phyloP scores from a whole-genome alignment of 2,888 invertebrate species.

The Agapetus fuscipes region DNA sequence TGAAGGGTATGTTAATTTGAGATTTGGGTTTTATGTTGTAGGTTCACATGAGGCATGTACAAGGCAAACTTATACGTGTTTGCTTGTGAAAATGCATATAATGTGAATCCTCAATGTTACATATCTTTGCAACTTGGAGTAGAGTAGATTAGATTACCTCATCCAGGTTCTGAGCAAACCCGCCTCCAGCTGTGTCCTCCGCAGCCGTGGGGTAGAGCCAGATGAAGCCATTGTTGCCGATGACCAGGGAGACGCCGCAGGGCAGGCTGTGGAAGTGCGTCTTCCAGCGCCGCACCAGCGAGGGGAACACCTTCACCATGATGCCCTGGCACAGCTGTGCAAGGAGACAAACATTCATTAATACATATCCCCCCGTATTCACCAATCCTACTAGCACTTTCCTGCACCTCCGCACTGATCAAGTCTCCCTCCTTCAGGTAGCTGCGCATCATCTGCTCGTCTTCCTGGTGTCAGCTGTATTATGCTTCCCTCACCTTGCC shows the following conservation, averaged over 20 bases:
- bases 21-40: too few relatives aligned
- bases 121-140: too few relatives aligned
- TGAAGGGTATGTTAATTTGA: too few relatives aligned
- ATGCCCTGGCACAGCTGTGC: conserved; percentile 81
- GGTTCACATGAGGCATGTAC: too few relatives aligned
- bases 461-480: too few relatives aligned
- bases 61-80: too few relatives aligned
- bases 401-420: conserved; percentile 95
- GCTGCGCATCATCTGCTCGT: conserved; percentile 95
- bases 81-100: too few relatives aligned
- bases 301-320: conserved; percentile 83
- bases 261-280: conserved; percentile 92
- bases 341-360: conserved; percentile 21
- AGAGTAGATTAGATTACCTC: too few relatives aligned
- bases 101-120: too few relatives aligned
- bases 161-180: conserved; percentile 68
- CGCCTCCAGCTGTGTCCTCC: conserved; percentile 54
- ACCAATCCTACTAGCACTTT: too few relatives aligned
- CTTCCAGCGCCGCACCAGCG: conserved; percentile 84
- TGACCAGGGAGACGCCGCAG: conserved; percentile 83
- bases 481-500: conserved; percentile 88
- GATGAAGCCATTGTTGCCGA: conserved; percentile 94
- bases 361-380: background rate
- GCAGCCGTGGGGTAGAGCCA: conserved; percentile 75
- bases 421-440: conserved; percentile 91